These are phyloP conservation scores for Pristionchus mayeri DNA, from an alignment of 2,888 invertebrate genomes.

Conservation along the genomic window DNA sequence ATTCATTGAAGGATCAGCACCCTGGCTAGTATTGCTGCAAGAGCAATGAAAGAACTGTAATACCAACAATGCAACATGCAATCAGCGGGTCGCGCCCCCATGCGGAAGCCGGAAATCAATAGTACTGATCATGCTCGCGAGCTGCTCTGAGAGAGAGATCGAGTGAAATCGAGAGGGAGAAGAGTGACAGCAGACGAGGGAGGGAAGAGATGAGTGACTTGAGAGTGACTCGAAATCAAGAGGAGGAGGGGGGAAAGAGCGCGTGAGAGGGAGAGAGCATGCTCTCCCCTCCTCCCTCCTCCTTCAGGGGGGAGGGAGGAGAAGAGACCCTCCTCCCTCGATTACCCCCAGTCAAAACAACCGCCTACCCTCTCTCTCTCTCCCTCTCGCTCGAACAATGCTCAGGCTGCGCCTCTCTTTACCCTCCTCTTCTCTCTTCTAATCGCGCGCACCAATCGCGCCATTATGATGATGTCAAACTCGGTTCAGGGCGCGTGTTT, in stretches of 20 bases:
- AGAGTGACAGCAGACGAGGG: neutral
- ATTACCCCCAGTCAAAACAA: constrained; percentile 39
- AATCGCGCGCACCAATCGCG: constrained; percentile 12
- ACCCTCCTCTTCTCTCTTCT: neutral
- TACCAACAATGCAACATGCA: neutral
- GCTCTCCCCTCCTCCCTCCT: neutral
- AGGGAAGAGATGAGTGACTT: neutral
- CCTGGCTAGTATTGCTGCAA: too few species aligned
- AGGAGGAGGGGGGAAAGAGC: neutral
- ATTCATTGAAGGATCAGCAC: too few species aligned
- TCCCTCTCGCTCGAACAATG: constrained; percentile 7
- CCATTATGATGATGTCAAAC: neutral
- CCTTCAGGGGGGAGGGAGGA: too few species aligned
- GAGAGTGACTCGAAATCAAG: neutral
- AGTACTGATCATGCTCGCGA: constrained; percentile 12
- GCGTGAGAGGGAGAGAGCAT: neutral
- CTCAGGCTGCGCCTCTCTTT: neutral
- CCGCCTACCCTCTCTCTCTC: neutral
- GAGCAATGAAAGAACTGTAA: too few species aligned
- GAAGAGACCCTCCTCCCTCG: neutral
- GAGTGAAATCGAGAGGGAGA: neutral
- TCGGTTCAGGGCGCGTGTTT: constrained; percentile 13
- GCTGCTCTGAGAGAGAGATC: too few species aligned
- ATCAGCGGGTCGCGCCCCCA: neutral
- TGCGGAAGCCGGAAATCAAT: too few species aligned